Percentiles rank a stretch among this genome's conserved stretches.
phyloP scores from a whole-genome alignment of 1,140 invertebrate species.

The Patella vulgata region DNA sequence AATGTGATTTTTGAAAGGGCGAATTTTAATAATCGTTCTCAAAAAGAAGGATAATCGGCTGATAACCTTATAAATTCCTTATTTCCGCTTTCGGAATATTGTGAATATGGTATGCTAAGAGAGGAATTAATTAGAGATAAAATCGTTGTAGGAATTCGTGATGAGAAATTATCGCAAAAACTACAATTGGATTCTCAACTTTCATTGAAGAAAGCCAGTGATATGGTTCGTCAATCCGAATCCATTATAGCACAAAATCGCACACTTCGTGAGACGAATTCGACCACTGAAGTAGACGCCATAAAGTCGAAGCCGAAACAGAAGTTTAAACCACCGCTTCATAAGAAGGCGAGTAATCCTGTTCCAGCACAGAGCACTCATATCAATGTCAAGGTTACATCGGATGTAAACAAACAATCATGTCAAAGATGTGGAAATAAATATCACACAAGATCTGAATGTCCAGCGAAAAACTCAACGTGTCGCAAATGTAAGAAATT shows the following conservation, averaged over 20 bases:
- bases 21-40: conserved; percentile 58
- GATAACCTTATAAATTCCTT: conserved; percentile 62
- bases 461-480: background rate
- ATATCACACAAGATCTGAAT: background rate
- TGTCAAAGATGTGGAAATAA: background rate
- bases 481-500: background rate
- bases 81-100: conserved; percentile 55
- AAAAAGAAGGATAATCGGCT: conserved; percentile 51
- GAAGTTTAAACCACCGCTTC: too few species aligned
- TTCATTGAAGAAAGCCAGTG: background rate
- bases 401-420: too few species aligned
- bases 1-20: conserved; percentile 61
- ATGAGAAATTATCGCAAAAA: conserved; percentile 16
- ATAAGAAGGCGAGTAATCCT: too few species aligned
- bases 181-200: conserved; percentile 12
- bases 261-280: background rate
- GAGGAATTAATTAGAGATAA: conserved; percentile 61
- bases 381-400: too few species aligned
- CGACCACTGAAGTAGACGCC: too few species aligned
- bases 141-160: conserved; percentile 54
- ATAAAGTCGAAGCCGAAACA: too few species aligned
- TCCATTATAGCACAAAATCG: background rate
- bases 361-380: too few species aligned
- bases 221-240: background rate
- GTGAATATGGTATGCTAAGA: conserved; percentile 55